These are phyloP conservation scores for Phaonia tiefii DNA, from an alignment of 2,888 invertebrate genomes.

Conservation along the genomic window DNA sequence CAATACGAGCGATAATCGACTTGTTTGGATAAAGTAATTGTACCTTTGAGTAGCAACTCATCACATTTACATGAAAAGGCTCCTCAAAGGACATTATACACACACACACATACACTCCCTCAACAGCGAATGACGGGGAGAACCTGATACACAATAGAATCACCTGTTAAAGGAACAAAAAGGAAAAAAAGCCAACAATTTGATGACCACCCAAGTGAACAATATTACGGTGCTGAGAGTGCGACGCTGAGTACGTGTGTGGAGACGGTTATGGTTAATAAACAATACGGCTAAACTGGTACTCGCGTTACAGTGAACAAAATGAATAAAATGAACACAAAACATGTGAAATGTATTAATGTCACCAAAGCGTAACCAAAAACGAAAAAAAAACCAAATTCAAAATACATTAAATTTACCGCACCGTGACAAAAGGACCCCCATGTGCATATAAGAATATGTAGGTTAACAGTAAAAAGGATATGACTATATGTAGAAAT, in stretches of 20 bases:
- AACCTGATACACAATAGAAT: neutral
- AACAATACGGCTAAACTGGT: neutral
- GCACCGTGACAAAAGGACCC: neutral
- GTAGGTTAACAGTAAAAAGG: constrained; percentile 10
- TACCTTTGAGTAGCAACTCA: constrained; percentile 46
- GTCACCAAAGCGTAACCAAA: constrained; percentile 34
- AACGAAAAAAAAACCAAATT: constrained; percentile 36
- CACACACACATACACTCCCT: neutral
- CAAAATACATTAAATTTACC: neutral
- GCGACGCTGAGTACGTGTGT: neutral
- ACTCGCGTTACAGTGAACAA: too few species aligned
- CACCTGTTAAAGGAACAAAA: neutral
- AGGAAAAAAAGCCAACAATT: neutral
- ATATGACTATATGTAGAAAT: too few species aligned
- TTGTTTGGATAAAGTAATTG: constrained; percentile 61
- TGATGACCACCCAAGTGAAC: constrained; percentile 23
- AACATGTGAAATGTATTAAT: constrained; percentile 52
- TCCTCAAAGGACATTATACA: neutral
- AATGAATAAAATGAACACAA: neutral
- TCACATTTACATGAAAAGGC: neutral
- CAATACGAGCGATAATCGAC: constrained; percentile 41
- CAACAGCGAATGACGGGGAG: neutral
- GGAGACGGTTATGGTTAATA: neutral
- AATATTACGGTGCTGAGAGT: neutral
- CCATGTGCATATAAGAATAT: neutral